Percentiles rank a stretch among this genome's conserved stretches.
These are phyloP conservation scores for Brachionus rubens DNA, from an alignment of 1,140 invertebrate genomes.

Conservation along the genomic window DNA sequence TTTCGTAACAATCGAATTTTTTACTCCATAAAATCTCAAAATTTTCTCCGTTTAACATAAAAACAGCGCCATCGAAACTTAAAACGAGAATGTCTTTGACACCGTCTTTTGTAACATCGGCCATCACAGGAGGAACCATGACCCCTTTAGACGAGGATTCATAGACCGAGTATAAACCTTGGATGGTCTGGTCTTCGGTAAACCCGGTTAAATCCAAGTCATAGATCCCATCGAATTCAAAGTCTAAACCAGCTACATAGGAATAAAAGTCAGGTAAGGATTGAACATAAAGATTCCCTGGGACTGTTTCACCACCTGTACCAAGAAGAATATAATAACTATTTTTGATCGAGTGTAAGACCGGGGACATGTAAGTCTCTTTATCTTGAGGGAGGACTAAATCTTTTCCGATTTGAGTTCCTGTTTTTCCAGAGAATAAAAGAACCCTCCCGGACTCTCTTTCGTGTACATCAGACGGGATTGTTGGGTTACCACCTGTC, in stretches of 20 bases:
- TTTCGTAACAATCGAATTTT: conserved; percentile 14
- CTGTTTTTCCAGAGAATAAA: conserved; percentile 54
- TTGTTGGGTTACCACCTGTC: conserved; percentile 53
- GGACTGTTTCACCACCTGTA: conserved; percentile 55
- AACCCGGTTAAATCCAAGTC: background rate
- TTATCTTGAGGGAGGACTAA: conserved; percentile 52
- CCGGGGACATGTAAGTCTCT: conserved; percentile 56
- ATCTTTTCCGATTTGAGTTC: conserved; percentile 50
- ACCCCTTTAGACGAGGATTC: conserved; percentile 50
- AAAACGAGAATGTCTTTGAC: conserved; percentile 53
- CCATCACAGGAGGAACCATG: conserved; percentile 54
- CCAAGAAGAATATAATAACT: conserved; percentile 52
- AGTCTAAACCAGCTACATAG: background rate
- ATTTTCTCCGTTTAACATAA: conserved; percentile 52
- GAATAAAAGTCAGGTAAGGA: background rate
- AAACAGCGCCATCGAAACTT: conserved; percentile 51
- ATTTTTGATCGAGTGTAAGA: conserved; percentile 51
- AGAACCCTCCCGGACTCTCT: conserved; percentile 52
- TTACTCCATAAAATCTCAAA: conserved; percentile 50
- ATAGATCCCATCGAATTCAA: background rate
- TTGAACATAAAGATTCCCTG: conserved; percentile 49
- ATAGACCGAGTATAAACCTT: background rate
- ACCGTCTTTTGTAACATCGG: conserved; percentile 53
- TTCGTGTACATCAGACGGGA: conserved; percentile 50
- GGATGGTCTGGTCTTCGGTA: background rate